Percentiles rank a stretch among this genome's conserved stretches.
These are phyloP conservation scores for Tyto alba DNA, from an alignment of 2,113 vertebrate species.

Conservation along the genomic window DNA sequence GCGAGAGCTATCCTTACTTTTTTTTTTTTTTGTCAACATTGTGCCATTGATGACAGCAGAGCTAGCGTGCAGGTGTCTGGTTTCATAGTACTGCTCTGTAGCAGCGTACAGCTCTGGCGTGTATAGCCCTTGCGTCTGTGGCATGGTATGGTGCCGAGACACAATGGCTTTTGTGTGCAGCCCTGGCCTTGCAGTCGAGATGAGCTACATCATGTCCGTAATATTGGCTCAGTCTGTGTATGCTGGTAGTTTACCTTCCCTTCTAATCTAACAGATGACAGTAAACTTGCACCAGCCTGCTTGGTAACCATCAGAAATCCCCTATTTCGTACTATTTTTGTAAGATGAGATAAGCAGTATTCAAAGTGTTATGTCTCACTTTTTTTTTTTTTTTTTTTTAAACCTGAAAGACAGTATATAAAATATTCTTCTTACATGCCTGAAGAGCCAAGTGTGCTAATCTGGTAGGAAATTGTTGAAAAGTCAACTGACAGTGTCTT, in stretches of 20 bases:
- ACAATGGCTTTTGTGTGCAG: not conserved
- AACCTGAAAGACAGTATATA: not conserved
- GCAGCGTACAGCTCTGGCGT: rapidly evolving
- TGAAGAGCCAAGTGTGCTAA: not conserved
- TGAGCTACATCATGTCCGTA: not conserved
- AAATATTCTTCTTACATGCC: not conserved
- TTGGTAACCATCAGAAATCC: not conserved
- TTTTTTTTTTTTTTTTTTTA: not conserved
- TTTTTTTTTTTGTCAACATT: not conserved
- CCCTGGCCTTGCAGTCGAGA: not conserved
- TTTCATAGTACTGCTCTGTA: not conserved
- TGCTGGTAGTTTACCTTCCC: not conserved
- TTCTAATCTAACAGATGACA: not conserved
- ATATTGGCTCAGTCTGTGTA: not conserved
- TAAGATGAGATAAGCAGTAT: not conserved
- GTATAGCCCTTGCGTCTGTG: rapidly evolving
- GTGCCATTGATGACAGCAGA: not conserved
- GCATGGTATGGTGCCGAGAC: not conserved
- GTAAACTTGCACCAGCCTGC: not conserved
- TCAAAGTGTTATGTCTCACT: not conserved
- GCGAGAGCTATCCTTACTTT: not conserved
- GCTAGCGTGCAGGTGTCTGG: not conserved
- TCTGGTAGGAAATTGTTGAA: not conserved
- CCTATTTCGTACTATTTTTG: not conserved
- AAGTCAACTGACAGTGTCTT: not conserved